Evolutionary conservation across 2,113 vertebrate genomes (phyloP), one percentile per base, ranked within the genome.

Genomic region (Dolichallabes microphthalmus): DNA sequence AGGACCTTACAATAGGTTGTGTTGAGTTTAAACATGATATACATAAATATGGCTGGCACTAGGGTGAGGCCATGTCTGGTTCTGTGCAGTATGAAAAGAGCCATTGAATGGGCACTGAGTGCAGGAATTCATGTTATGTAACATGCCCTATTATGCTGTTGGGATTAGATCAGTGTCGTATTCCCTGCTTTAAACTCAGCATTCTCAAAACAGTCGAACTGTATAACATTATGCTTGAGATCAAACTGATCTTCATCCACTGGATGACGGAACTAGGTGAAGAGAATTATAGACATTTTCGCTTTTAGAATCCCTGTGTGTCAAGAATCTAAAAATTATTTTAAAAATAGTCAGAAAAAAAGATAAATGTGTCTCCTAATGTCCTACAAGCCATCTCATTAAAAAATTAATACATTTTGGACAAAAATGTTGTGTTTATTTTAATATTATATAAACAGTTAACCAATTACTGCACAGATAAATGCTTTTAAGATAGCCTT

Each of bases 41-140:
- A 73, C 89, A 89, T 92, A 94, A 93, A 94, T 93, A 93, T 93
- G 92, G 89, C 88, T 82, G 78, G 76, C 91, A 89, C 53, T 53
- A 20, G 86, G 66, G 74, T 83, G 79, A 82, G 68, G 82, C 82
- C 85, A 81, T 22, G 84, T 90, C 90, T 92, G 86, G 78, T 71
- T 82, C 61, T 88, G 82, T 78, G 89, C 39, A 66, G 85, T 85
- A 86, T 93, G 89, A 94, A 92, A 92, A 91, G 90, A 89, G 88
- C 89, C 88, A 91, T 87, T 93, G 88, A 92, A 71, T 57, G 73
- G 52, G 39, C 81, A 86, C 27, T 35, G 6, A 30, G 78, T 84
- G 76, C 85, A 91, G 90, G 93, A 93, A 93, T 94, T 88, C 87
- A 87, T 76, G 89, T 92, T 91, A 91, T 92, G 91, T 86, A 93